Conservation (phyloP, 2,888 invertebrate genomes). For the Tortrix viridana region DNA sequence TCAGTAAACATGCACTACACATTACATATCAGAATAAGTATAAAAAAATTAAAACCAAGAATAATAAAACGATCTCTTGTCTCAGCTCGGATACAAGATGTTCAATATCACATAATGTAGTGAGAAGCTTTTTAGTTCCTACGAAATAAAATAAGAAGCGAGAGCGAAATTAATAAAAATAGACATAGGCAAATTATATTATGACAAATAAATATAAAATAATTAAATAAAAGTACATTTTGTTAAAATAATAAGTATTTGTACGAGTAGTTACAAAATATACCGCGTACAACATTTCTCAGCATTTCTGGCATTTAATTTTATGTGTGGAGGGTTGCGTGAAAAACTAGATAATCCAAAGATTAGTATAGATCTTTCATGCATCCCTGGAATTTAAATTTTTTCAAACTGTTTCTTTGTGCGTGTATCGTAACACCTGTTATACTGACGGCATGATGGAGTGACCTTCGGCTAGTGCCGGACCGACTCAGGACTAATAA, state of each 20-base stretch:
- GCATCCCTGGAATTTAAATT: no score
- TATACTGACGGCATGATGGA: neutral
- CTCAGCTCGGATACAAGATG: constrained; percentile 4
- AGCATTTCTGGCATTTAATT: no score
- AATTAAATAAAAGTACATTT: no score
- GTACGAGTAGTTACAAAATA: no score
- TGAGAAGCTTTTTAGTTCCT: constrained; percentile 13
- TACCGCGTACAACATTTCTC: no score
- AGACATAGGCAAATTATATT: neutral
- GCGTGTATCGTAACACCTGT: no score
- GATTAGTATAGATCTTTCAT: no score
- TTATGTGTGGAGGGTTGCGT: no score
- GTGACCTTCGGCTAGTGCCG: neutral
- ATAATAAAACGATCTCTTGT: constrained; percentile 17
- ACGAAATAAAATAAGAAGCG: neutral
- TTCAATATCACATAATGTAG: constrained; percentile 6
- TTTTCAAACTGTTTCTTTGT: no score
- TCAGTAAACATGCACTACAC: neutral
- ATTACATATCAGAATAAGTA: constrained; percentile 24
- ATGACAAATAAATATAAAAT: no score
- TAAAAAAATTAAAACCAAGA: neutral
- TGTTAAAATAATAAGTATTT: no score
- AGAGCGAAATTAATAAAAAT: neutral
- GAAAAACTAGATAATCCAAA: no score
- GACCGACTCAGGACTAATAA: neutral